Percentiles rank a stretch among this genome's conserved stretches.
These are phyloP conservation scores for Karalla daura DNA, from an alignment of 2,797 vertebrate species.

Conservation along the genomic window DNA sequence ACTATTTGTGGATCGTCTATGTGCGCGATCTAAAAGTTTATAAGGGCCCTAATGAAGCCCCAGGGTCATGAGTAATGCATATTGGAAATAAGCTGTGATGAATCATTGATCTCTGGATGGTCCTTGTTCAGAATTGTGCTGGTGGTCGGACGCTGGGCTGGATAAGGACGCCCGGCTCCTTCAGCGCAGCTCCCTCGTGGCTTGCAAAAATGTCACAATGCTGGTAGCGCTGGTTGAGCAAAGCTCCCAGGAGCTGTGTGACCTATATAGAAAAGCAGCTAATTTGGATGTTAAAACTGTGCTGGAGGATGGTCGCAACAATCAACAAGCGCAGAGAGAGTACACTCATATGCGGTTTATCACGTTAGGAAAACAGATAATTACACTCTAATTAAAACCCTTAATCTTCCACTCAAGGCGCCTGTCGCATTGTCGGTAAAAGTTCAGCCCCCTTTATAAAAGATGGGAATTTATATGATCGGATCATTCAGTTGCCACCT, in stretches of 20 bases:
- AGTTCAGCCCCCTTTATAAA: neutral
- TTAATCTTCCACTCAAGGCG: neutral
- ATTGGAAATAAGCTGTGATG: conserved; percentile 50
- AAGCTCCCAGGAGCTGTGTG: conserved; percentile 60
- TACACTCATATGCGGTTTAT: neutral
- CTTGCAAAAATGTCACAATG: conserved; percentile 68
- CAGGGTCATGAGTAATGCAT: conserved; percentile 51
- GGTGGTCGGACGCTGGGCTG: conserved; percentile 29
- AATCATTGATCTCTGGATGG: conserved; percentile 58
- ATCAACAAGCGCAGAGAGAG: conserved; percentile 18
- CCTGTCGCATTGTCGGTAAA: no score
- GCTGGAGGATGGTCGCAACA: conserved; percentile 53
- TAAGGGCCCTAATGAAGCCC: conserved; percentile 56
- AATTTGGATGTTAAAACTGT: conserved; percentile 61
- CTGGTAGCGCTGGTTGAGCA: conserved; percentile 50
- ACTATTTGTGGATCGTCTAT: conserved; percentile 40
- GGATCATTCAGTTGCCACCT: neutral
- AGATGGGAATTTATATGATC: neutral
- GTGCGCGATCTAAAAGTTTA: conserved; percentile 33
- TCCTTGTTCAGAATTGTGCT: conserved; percentile 51
- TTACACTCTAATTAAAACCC: neutral
- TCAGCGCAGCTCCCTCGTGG: conserved; percentile 47
- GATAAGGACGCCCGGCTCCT: conserved; percentile 42
- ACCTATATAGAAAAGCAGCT: conserved; percentile 64
- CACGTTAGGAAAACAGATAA: neutral